Base-by-base conservation (phyloP, 2,888 invertebrate species). In the Ypsolopha sequella region DNA sequence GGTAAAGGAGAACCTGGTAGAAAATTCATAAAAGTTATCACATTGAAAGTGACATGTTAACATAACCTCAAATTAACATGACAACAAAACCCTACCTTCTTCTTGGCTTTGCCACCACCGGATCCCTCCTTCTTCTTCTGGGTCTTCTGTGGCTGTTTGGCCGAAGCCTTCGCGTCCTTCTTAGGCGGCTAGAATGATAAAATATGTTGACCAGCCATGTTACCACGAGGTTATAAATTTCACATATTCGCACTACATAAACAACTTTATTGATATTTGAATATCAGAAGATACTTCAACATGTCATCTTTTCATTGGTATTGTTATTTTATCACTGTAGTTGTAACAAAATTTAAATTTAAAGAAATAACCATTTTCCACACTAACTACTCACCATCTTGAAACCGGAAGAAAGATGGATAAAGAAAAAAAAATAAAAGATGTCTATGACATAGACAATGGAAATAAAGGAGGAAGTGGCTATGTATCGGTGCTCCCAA, bases 61-160 rank as follows among this genome's bases (percentile, higher is more conserved):
- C 68, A 72, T 85, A 85, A 85, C 85, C 85, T 84, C 65, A 78
- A 66, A 68, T 58, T 34, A 24, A 1, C 35, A 48, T 13, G 7
- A 39, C 47, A 45, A 55, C 53, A 59, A 14, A 61, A 65, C 61
- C 71, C 73, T 81, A 92, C 94, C 96, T 97, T 97, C 95, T 97
- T 97, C 78, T 97, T 97, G 70, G 96, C 96, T 88, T 96, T 97
- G 63, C 96, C 96, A 65, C 96, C 96, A 61, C 95, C 93, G 70
- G 95, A 95, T 76, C 97, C 96, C 79, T 97, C 97, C 87, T 97
- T 97, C 90, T 97, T 97, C 87, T 97, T 97, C 67, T 95, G 95
- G 60, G 95, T 95, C 78, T 96, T 96, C 71, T 96, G 96, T 57
- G 96, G 95, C 88, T 95, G 95, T 81, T 96, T 96, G 56, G 95